Conservation (phyloP, 2,113 vertebrate genomes). For the Grammomys surdaster region DNA sequence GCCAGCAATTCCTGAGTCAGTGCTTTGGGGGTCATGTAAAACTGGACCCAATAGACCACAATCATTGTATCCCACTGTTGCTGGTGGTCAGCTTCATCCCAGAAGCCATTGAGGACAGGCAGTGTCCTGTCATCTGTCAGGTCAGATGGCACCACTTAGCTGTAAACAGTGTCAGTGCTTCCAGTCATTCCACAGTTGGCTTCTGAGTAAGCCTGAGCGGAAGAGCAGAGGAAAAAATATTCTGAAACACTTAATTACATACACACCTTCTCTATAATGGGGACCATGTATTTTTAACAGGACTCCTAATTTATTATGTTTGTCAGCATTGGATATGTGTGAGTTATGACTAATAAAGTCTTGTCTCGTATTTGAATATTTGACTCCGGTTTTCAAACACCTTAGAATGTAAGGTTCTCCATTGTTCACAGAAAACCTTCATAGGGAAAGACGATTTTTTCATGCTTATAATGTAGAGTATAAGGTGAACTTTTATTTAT, state of each 20-base stretch:
- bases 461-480: not conserved
- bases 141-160: conserved; percentile 78
- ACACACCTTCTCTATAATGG: not conserved
- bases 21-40: conserved; percentile 73
- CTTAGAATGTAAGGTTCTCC: not conserved
- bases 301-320: not conserved
- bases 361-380: conserved; percentile 39
- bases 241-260: not conserved
- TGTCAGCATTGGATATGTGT: not conserved
- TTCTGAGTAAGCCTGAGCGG: conserved; percentile 67
- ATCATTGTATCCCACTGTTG: conserved; percentile 78
- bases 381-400: not conserved
- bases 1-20: conserved; percentile 72
- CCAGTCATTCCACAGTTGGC: conserved; percentile 79
- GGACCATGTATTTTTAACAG: not conserved
- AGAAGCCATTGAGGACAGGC: conserved; percentile 85
- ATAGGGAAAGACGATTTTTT: not conserved
- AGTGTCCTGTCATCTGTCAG: conserved; percentile 85
- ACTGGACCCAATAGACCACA: conserved; percentile 79
- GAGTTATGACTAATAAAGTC: not conserved
- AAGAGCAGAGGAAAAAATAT: conserved; percentile 11
- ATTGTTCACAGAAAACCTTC: not conserved
- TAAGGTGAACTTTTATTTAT: conserved; percentile 38
- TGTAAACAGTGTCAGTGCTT: conserved; percentile 70
- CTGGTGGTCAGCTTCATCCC: conserved; percentile 82